Base-by-base conservation (phyloP, 2,797 vertebrate genomes). In the Sebastes variabilis region DNA sequence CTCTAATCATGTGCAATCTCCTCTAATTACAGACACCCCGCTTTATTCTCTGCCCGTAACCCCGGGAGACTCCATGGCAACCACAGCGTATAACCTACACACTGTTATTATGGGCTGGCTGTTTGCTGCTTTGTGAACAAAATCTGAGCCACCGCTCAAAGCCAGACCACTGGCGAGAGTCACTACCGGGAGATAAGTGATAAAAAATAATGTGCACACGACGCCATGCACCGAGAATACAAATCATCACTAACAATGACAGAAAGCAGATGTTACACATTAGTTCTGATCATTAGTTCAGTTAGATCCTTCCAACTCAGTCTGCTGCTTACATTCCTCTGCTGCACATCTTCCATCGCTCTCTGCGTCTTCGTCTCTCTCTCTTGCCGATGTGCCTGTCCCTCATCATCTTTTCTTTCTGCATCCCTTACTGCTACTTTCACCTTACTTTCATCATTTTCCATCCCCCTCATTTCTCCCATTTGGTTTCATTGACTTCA, bases 21-120 rank as follows among this genome's bases (percentile, higher is more conserved):
- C 94, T 96, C 94, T 96, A 97, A 98, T 97, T 97, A 97, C 95
- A 94, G 93, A 96, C 88, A 24, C 83, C 34, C 49, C 81, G 89
- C 83, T 93, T 92, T 82, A 93, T 93, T 93, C 75, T 88, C 69
- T 82, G 82, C 84, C 80, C 42, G 71, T 98, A 95, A 96, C 97
- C 97, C 96, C 83, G 94, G 97, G 97, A 98, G 97, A 97, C 94
- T 72, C 97, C 97, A 98, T 99, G 95, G 97, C 96, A 98, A 99
- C 97, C 75, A 85, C 79, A 94, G 91, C 82, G 82, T 92, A 94
- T 92, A 94, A 96, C 93, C 92, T 89, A 93, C 94, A 92, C 77
- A 80, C 81, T 80, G n/a, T 72, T 89, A 90, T 92, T 88, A 92
- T 79, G 69, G 87, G 78, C 36, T 80, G 62, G 60, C 79, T 72